Base-by-base conservation (phyloP, 2,888 invertebrate species). In the Iselma pallidipennis region DNA sequence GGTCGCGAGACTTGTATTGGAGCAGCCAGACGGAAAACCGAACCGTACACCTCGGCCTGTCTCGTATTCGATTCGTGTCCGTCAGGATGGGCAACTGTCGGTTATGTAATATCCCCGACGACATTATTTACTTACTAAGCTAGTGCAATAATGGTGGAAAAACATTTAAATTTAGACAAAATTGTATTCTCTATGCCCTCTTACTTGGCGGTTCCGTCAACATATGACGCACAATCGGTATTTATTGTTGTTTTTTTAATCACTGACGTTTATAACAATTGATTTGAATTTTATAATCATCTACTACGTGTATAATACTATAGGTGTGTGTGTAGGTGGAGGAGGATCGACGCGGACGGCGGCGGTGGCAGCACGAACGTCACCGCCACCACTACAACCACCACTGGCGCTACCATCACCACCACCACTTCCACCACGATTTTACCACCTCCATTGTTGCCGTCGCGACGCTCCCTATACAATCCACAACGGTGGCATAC, bases 11-110 rank as follows among this genome's bases (percentile, higher is more conserved):
- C 70, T 66, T n/a, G 7, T 14, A 68, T 66, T 66, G 63, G 63
- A 73, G 71, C 68, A 71, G 73, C 79, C 76, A 78, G 79, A 78
- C 79, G 72, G 74, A 74, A 69, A 72, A 12, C 76, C 80, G 80
- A 79, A 53, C 67, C 61, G 23, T 58, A 16, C 65, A 42, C 65
- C 45, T 80, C 80, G 80, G 77, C 45, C 63, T 71, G 76, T 75
- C 77, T 76, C 78, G 78, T 45, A 45, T 72, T 45, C 57, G 26
- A 42, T 55, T 54, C 52, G 63, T 58, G 54, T 21, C 55, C 53
- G 59, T 64, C 74, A 73, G 73, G 71, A 71, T 75, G 74, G 74
- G 75, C 77, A 73, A 76, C 76, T 73, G 73, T 67, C 72, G 70
- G 71, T 77, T 78, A 78, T 73, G 76, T 76, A 77, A 78, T 76